Base-by-base conservation (phyloP, 1,140 invertebrate genomes). In the Achatina immaculata region DNA sequence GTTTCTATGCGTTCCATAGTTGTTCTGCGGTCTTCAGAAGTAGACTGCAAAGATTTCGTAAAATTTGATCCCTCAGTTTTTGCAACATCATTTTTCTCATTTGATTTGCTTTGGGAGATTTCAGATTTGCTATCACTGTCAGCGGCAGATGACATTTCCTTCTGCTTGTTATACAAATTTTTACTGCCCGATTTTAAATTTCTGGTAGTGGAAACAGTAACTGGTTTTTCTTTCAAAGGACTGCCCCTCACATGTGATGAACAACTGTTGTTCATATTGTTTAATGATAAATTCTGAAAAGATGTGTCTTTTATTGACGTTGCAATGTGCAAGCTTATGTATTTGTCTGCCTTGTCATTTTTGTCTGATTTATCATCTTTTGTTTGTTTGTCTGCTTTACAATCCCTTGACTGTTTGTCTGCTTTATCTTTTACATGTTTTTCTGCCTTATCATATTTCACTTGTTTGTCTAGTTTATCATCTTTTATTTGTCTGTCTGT, bases 1-100 rank as follows among this genome's bases (percentile, higher is more conserved):
- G 62, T 40, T 66, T 80, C 81, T 19, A 82, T 42, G 36, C 40
- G 71, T 6, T 84, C 81, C 40, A 75, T 51, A 31, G 80, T 81
- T 24, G 69, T 76, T 42, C 80, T 73, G 0, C 76, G 80, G 31
- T 43, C 62, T 9, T 62, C 40, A 28, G 76, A 72, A 34, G 28
- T 9, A 2, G 51, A 14, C 11, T 51, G 36, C 38, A 9, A 45
- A 21, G 75, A 62, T 42, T 24, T 38, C n/a, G 42, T 62, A 19
- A 43, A 38, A 31, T 36, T 51, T n/a, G 34, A 36, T 24, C 38
- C 48, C 62, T 55, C 66, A 51, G 16, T 68, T 71, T 77, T 71
- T 76, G 55, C 78, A 19, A n/a, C 43, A 36, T n/a, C 0, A 42
- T 3, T 16, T 14, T 71, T 24, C 19, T 48, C 48, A 34, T 31